Percentiles rank a stretch among this genome's conserved stretches.
These are phyloP conservation scores for Aphidoletes aphidimyza DNA, from an alignment of 2,888 invertebrate species.

Conservation along the genomic window DNA sequence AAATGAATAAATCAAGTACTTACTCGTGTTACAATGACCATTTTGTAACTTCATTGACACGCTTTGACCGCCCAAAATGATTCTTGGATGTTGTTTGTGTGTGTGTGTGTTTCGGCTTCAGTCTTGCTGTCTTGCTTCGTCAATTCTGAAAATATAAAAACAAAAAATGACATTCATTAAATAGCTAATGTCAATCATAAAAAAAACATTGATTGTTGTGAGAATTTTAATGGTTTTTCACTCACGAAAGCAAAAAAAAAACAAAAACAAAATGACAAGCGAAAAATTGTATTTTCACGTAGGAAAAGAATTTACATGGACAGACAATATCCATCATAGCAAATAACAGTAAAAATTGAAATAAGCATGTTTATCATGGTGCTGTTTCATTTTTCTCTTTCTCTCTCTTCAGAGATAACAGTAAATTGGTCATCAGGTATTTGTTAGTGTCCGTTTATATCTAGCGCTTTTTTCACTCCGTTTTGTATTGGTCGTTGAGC, in stretches of 20 bases:
- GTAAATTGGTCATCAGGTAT: conserved; percentile 36
- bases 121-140: too few species aligned
- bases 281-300: too few species aligned
- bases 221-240: neutral
- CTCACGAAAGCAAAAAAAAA: too few species aligned
- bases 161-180: conserved; percentile 2
- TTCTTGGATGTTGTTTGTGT: neutral
- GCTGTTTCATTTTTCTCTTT: too few species aligned
- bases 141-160: neutral
- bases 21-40: conserved; percentile 85
- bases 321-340: neutral
- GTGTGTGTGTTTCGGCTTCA: too few species aligned
- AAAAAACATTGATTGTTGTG: neutral
- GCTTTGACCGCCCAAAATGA: neutral
- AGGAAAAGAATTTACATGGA: too few species aligned
- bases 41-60: conserved; percentile 69
- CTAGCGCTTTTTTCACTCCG: too few species aligned
- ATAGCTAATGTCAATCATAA: neutral
- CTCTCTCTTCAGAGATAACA: conserved; percentile 10
- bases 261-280: too few species aligned
- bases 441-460: neutral
- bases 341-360: conserved; percentile 29
- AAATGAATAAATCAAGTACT: conserved; percentile 63
- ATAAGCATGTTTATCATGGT: neutral
- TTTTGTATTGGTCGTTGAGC: too few species aligned